These are phyloP conservation scores for Odocoileus virginianus DNA, from an alignment of 2,113 vertebrate species.

Conservation along the genomic window DNA sequence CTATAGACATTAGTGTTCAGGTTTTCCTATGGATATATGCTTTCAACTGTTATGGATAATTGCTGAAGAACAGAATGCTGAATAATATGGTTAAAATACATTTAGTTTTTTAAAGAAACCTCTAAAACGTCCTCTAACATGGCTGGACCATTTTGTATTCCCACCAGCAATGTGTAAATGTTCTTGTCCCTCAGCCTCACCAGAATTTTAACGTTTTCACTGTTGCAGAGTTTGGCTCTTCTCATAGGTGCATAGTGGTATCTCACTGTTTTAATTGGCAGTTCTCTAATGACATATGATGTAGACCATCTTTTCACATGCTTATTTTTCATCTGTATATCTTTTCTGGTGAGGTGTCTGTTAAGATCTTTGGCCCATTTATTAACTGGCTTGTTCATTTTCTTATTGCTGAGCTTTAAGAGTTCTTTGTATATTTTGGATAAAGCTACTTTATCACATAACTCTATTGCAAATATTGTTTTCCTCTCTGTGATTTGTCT, in stretches of 20 bases:
- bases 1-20: neutral
- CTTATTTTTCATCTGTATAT: neutral
- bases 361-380: neutral
- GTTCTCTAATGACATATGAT: neutral
- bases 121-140: neutral
- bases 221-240: neutral
- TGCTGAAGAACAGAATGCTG: neutral
- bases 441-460: neutral
- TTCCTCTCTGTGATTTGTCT: neutral
- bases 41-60: neutral
- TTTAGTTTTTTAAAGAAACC: neutral
- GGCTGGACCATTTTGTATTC: neutral
- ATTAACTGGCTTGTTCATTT: neutral
- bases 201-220: neutral
- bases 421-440: neutral
- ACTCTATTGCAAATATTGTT: neutral
- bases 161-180: neutral
- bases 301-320: neutral
- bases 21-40: neutral
- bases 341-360: neutral
- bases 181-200: neutral
- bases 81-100: neutral
- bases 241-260: neutral
- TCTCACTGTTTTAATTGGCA: neutral
- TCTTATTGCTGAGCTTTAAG: neutral